These are phyloP conservation scores for Zaprionus taronus DNA, from an alignment of 1,140 invertebrate genomes.

Conservation along the genomic window DNA sequence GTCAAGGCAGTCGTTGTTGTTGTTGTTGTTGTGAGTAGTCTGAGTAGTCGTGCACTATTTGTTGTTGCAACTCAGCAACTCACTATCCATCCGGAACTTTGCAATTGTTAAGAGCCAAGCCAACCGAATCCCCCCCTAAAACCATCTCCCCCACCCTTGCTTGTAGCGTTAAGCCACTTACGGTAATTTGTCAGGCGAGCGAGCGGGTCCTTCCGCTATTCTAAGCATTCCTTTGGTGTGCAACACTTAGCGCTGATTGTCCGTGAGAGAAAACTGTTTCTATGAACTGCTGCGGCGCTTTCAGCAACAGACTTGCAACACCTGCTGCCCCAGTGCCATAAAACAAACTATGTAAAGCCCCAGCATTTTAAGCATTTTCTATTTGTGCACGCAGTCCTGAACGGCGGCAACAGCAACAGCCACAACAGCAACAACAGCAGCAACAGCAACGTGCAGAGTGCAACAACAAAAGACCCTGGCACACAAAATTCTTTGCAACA, in stretches of 20 bases:
- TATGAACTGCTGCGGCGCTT: constrained; percentile 27
- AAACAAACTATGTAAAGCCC: constrained; percentile 23
- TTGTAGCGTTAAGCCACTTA: constrained; percentile 29
- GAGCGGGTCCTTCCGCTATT: constrained; percentile 25
- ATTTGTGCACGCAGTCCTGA: constrained; percentile 21
- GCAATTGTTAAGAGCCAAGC: neutral
- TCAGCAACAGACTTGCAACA: constrained; percentile 43
- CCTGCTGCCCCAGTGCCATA: constrained; percentile 20
- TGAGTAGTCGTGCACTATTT: neutral
- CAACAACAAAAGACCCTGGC: constrained; percentile 6
- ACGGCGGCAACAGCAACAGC: neutral
- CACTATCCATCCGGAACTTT: neutral
- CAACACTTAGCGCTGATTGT: constrained; percentile 53
- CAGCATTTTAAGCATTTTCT: constrained; percentile 43
- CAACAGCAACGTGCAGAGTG: neutral
- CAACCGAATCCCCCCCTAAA: neutral
- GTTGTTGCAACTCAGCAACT: neutral
- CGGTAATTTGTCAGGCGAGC: constrained; percentile 35
- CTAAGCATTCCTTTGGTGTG: constrained; percentile 29
- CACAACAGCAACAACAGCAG: constrained; percentile 7
- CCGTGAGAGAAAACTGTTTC: constrained; percentile 30
- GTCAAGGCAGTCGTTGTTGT: neutral
- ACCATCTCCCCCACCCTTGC: neutral
- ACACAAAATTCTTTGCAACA: constrained; percentile 15
- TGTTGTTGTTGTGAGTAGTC: neutral